Evolutionary conservation across 2,797 vertebrate genomes (phyloP).

Genomic region (Silurus aristotelis): DNA sequence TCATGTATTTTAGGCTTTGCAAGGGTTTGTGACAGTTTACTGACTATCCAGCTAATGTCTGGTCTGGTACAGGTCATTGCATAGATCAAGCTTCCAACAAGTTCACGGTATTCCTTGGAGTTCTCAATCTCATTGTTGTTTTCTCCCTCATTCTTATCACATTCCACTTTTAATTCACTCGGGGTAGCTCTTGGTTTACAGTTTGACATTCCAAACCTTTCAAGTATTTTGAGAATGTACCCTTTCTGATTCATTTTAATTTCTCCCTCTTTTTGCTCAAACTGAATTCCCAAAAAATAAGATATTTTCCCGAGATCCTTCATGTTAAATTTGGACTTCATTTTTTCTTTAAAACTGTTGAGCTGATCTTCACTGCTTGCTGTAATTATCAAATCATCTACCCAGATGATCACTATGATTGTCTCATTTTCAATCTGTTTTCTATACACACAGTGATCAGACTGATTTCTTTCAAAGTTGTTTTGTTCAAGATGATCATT

Average conservation of each 20-base stretch:
- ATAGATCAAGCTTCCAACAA: too few species aligned
- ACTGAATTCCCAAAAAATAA: constrained; percentile 53
- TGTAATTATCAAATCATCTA: constrained; percentile 47
- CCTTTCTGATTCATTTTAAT: constrained; percentile 30
- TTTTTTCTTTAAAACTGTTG: constrained; percentile 37
- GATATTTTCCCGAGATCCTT: constrained; percentile 47
- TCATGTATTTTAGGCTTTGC: too few species aligned
- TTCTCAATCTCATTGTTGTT: constrained; percentile 14
- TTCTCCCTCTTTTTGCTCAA: constrained; percentile 44
- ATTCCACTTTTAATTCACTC: constrained; percentile 13
- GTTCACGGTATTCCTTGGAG: constrained; percentile 25
- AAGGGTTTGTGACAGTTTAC: too few species aligned
- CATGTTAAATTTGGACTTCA: constrained; percentile 28
- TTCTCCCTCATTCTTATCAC: constrained; percentile 8
- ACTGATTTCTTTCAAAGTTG: too few species aligned
- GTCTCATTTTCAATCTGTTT: constrained; percentile 26
- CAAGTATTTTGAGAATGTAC: too few species aligned
- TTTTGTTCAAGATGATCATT: too few species aligned
- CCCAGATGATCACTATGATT: constrained; percentile 19
- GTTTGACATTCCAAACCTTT: too few species aligned
- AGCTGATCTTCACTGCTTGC: constrained; percentile 24
- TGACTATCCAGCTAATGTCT: too few species aligned
- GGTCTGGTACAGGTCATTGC: too few species aligned
- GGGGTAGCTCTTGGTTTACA: too few species aligned
- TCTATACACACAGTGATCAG: constrained; percentile 14